phyloP scores from a whole-genome alignment of 2,797 vertebrate species.

The Iguana delicatissima region DNA sequence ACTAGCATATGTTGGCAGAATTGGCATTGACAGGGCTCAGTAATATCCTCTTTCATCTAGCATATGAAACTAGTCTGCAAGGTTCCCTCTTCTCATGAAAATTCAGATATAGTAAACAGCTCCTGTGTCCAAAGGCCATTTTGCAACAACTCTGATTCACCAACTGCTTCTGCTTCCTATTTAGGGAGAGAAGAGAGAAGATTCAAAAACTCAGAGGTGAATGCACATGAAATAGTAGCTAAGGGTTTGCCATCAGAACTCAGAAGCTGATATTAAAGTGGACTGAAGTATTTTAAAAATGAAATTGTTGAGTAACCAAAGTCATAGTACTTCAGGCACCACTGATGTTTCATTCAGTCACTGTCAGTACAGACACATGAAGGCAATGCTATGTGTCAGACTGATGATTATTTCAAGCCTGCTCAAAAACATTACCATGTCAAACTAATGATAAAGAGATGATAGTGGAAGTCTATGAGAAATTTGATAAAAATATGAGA shows the following conservation, averaged over 20 bases:
- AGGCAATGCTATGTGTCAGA: conserved; percentile 42
- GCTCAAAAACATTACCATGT: conserved; percentile 10
- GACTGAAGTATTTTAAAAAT: conserved; percentile 34
- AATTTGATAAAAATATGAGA: conserved; percentile 29
- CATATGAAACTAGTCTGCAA: not conserved
- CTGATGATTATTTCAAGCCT: conserved; percentile 50
- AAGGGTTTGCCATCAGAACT: conserved; percentile 6
- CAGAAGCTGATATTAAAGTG: conserved; percentile 47
- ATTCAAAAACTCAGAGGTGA: not conserved
- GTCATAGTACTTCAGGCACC: not conserved
- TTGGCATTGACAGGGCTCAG: not conserved
- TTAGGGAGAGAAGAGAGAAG: conserved; percentile 32
- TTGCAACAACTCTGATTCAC: not conserved
- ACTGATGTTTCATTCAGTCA: conserved; percentile 43
- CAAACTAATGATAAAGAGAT: conserved; percentile 36
- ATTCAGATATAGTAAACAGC: not conserved
- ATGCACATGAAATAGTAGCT: not conserved
- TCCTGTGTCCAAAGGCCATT: not conserved
- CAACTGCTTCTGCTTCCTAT: not conserved
- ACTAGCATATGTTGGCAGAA: not conserved
- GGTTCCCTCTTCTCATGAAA: not conserved
- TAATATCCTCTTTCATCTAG: not conserved
- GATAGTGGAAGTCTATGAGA: conserved; percentile 8
- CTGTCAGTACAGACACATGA: conserved; percentile 27
- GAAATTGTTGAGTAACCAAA: conserved; percentile 48